Evolutionary conservation across 2,113 vertebrate genomes (phyloP).

Genomic region (Nesoenas mayeri): DNA sequence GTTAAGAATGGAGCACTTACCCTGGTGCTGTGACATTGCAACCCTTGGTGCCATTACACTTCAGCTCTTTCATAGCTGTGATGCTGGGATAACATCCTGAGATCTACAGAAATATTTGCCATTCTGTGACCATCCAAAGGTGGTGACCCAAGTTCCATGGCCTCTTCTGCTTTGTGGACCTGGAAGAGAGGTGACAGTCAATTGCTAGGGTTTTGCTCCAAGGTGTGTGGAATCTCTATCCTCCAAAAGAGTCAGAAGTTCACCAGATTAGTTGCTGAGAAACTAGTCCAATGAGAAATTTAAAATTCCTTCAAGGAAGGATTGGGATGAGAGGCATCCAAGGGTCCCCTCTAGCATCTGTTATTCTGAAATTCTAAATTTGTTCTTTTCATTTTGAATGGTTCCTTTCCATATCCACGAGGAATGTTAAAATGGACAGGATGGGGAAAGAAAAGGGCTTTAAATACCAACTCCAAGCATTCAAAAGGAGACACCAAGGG

Average conservation of each 20-base stretch:
- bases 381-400: accelerated
- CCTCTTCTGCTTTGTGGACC: neutral
- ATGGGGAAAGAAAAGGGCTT: accelerated
- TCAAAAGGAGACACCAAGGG: neutral
- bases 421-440: neutral
- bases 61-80: neutral
- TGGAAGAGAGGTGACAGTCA: neutral
- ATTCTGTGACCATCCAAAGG: neutral
- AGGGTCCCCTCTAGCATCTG: neutral
- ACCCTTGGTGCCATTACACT: accelerated
- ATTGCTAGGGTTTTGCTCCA: neutral
- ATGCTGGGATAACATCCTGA: neutral
- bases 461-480: neutral
- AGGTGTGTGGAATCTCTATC: neutral
- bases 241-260: neutral
- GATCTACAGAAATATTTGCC: neutral
- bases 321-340: neutral
- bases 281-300: neutral
- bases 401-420: neutral
- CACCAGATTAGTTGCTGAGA: neutral
- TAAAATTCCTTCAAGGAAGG: neutral
- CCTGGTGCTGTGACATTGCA: neutral
- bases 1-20: neutral
- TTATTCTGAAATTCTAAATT: neutral
- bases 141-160: neutral